These are phyloP conservation scores for Athalia rosae DNA, from an alignment of 2,888 invertebrate species.

Conservation along the genomic window DNA sequence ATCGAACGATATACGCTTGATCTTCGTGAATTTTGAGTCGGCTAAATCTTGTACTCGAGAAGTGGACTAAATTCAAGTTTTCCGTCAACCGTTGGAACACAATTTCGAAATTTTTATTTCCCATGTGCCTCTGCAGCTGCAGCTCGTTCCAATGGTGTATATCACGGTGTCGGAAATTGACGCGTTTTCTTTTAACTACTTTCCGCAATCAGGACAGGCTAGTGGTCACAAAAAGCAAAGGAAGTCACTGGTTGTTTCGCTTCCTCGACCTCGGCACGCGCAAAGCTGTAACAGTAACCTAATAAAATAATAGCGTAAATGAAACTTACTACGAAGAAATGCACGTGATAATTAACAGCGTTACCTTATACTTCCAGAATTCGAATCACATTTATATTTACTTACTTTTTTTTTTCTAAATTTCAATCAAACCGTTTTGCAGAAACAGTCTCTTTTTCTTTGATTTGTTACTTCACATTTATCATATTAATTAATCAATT, in stretches of 20 bases:
- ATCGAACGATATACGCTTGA: too few relatives aligned
- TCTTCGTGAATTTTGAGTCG: too few relatives aligned
- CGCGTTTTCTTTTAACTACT: slow-evolving; percentile 43
- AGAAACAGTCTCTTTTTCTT: too few relatives aligned
- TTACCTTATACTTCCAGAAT: neutral
- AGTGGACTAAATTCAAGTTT: too few relatives aligned
- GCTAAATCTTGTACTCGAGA: too few relatives aligned
- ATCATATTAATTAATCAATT: too few relatives aligned
- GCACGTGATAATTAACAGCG: neutral
- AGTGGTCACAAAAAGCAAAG: slow-evolving; percentile 35
- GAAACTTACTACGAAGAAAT: slow-evolving; percentile 2
- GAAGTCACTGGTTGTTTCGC: slow-evolving; percentile 44
- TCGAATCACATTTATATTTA: neutral
- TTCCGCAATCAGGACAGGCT: slow-evolving; percentile 42
- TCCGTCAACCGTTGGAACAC: too few relatives aligned
- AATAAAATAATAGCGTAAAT: slow-evolving; percentile 35
- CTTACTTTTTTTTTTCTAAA: neutral
- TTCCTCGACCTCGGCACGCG: slow-evolving; percentile 40
- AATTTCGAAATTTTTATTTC: too few relatives aligned
- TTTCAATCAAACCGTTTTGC: too few relatives aligned
- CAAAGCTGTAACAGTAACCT: slow-evolving; percentile 36
- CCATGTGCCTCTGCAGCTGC: too few relatives aligned
- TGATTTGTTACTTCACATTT: too few relatives aligned
- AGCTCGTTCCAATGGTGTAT: neutral
- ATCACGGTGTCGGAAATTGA: slow-evolving; percentile 32